These are phyloP conservation scores for Herpailurus yagouaroundi DNA, from an alignment of 2,113 vertebrate genomes.

Conservation along the genomic window DNA sequence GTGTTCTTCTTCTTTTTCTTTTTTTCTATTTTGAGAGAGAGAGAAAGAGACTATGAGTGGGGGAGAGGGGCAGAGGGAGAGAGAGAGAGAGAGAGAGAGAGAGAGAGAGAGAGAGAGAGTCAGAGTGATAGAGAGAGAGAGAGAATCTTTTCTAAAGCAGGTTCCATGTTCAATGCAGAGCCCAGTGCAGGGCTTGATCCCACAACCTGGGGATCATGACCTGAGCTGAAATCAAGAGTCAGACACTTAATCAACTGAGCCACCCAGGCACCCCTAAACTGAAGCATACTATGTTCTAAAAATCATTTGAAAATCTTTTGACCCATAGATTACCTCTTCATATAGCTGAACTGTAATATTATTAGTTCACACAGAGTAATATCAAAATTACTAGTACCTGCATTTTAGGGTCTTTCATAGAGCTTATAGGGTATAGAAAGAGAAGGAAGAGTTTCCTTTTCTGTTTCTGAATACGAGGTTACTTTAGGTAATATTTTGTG, in stretches of 20 bases:
- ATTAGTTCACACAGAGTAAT: not conserved
- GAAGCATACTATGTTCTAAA: not conserved
- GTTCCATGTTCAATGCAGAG: too few species aligned
- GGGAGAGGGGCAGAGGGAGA: too few species aligned
- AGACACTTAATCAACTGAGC: too few species aligned
- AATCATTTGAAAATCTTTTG: not conserved
- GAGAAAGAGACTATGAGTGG: too few species aligned
- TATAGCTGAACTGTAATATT: not conserved
- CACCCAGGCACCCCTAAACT: not conserved
- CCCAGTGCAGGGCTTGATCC: too few species aligned
- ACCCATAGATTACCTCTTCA: not conserved
- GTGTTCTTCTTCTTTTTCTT: not conserved
- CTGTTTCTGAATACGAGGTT: not conserved
- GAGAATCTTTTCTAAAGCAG: too few species aligned
- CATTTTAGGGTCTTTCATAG: not conserved
- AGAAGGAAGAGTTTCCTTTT: not conserved
- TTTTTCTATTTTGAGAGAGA: too few species aligned
- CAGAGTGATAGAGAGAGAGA: too few species aligned
- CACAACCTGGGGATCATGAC: too few species aligned
- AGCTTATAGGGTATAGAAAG: not conserved
- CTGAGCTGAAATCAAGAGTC: too few species aligned
- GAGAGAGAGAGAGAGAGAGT: too few species aligned
- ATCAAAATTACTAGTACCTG: not conserved
- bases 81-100: too few species aligned
- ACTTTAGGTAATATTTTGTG: not conserved